phyloP scores from a whole-genome alignment of 2,888 invertebrate genomes.

The Laothoe populi region DNA sequence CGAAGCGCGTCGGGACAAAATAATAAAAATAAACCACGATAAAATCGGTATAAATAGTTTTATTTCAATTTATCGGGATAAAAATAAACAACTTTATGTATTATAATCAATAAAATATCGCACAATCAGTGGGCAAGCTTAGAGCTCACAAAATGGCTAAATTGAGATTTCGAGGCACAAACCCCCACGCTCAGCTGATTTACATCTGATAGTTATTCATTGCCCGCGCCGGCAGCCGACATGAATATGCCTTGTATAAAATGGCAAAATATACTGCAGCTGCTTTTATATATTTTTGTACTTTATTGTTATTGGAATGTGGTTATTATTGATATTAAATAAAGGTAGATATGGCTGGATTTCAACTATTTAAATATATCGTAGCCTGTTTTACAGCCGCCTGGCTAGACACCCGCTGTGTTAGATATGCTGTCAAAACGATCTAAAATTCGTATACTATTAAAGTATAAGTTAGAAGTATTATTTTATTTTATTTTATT shows the following conservation, averaged over 20 bases:
- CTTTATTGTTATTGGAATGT: slow-evolving; percentile 1
- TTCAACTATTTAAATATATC: no score
- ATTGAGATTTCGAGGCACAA: slow-evolving; percentile 56
- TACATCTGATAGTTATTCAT: slow-evolving; percentile 54
- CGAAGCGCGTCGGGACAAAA: no score
- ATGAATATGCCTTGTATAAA: slow-evolving; percentile 49
- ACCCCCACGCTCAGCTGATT: slow-evolving; percentile 53
- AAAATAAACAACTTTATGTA: neutral
- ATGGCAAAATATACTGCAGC: slow-evolving; percentile 32
- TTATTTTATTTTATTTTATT: no score
- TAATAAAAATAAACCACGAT: no score
- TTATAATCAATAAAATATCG: slow-evolving; percentile 4
- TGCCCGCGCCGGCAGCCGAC: slow-evolving; percentile 37
- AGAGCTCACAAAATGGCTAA: slow-evolving; percentile 42
- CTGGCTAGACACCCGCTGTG: no score
- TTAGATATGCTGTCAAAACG: no score
- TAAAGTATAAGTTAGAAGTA: no score
- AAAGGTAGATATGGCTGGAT: no score
- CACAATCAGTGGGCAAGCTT: slow-evolving; percentile 31
- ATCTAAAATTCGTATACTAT: no score
- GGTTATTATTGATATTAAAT: neutral
- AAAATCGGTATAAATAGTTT: no score
- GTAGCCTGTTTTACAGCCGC: no score
- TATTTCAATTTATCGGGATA: no score
- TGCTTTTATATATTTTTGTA: neutral